Conservation (phyloP, 2,888 invertebrate species). For the Brenthis ino region DNA sequence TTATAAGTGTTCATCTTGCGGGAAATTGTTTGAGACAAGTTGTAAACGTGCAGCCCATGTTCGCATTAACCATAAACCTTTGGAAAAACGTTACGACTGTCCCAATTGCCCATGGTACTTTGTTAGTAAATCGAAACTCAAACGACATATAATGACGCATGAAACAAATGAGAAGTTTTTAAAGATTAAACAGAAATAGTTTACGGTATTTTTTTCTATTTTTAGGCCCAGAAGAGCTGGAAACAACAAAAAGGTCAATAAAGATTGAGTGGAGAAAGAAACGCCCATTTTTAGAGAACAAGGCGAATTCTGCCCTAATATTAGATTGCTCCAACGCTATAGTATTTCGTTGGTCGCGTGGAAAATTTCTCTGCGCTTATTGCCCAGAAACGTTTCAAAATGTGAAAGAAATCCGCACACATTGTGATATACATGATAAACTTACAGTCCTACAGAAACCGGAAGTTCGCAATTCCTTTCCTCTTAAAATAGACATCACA, state of each 20-base stretch:
- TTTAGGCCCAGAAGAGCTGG: constrained; percentile 55
- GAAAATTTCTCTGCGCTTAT: constrained; percentile 64
- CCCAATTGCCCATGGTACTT: constrained; percentile 56
- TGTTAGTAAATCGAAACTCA: constrained; percentile 56
- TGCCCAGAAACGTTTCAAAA: constrained; percentile 53
- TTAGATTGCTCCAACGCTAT: constrained; percentile 63
- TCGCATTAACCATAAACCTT: constrained; percentile 52
- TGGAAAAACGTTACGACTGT: constrained; percentile 54
- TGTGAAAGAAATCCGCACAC: constrained; percentile 52
- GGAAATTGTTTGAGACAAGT: constrained; percentile 59
- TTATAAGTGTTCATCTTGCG: constrained; percentile 60
- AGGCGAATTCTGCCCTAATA: constrained; percentile 60
- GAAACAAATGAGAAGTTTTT: constrained; percentile 38
- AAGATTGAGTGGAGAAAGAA: constrained; percentile 57
- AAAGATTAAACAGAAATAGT: constrained; percentile 25
- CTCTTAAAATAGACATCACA: constrained; percentile 63
- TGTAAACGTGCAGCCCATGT: constrained; percentile 64
- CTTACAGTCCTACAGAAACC: constrained; percentile 52
- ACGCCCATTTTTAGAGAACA: constrained; percentile 50
- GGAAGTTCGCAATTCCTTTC: constrained; percentile 54
- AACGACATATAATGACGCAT: constrained; percentile 57
- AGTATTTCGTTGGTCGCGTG: constrained; percentile 60
- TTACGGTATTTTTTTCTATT: constrained; percentile 46
- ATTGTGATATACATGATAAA: constrained; percentile 54
- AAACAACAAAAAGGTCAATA: constrained; percentile 38